phyloP scores from a whole-genome alignment of 2,113 vertebrate species.

The Phylloscopus trochilus region DNA sequence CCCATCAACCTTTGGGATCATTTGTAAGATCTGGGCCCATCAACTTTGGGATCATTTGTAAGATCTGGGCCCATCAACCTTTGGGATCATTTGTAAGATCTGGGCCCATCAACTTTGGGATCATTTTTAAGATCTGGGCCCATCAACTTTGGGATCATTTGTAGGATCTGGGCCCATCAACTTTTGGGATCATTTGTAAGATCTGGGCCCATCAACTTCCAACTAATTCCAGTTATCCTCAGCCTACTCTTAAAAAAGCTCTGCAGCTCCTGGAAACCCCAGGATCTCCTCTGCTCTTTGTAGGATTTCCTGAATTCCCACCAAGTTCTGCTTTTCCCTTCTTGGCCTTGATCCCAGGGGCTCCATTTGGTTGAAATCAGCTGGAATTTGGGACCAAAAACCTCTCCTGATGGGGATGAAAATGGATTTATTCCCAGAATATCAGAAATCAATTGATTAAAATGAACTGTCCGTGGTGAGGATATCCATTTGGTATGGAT shows the following conservation, averaged over 20 bases:
- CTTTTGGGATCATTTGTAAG: neutral
- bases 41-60: neutral
- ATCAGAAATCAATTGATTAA: accelerated
- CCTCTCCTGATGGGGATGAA: neutral
- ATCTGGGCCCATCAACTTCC: neutral
- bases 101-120: too few species aligned
- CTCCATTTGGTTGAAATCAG: neutral
- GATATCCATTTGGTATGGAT: accelerated
- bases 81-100: neutral
- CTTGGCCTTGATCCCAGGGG: accelerated
- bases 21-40: neutral
- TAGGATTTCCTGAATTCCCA: neutral
- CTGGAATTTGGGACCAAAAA: neutral
- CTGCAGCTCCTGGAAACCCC: neutral
- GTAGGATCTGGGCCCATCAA: neutral
- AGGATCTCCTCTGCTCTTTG: neutral
- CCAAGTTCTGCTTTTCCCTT: neutral
- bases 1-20: too few species aligned
- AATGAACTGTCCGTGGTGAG: accelerated
- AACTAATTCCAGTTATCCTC: neutral
- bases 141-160: neutral
- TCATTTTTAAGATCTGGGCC: neutral
- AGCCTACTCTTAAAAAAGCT: neutral
- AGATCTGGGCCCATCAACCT: too few species aligned
- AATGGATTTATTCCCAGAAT: neutral